A percentile compares a stretch with the other conserved stretches of the same genome.
phyloP scores from a whole-genome alignment of 2,113 vertebrate species.

The Meles meles region DNA sequence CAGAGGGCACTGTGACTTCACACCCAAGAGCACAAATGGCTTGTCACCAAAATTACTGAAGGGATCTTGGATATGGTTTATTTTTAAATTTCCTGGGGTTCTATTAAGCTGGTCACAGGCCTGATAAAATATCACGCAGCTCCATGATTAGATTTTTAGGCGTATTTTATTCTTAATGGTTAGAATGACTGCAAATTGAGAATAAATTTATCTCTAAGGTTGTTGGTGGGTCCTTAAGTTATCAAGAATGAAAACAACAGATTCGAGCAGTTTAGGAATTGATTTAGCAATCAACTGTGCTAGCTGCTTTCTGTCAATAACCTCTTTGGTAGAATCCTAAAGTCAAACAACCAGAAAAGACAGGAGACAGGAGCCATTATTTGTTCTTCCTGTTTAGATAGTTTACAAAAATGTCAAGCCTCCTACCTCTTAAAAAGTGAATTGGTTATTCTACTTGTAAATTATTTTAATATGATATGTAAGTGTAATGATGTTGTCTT shows the following conservation, averaged over 20 bases:
- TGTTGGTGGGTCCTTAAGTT: not conserved
- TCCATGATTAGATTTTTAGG: not conserved
- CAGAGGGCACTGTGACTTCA: not conserved
- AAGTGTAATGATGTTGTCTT: not conserved
- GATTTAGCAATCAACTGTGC: not conserved
- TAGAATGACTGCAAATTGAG: not conserved
- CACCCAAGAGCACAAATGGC: not conserved
- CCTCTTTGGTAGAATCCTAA: not conserved
- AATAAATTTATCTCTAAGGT: not conserved
- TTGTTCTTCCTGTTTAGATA: not conserved
- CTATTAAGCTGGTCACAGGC: not conserved
- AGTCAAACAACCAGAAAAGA: not conserved
- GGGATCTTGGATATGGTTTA: not conserved
- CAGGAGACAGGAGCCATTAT: not conserved
- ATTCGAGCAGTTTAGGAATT: not conserved
- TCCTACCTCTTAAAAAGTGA: not conserved
- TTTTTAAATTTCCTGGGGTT: not conserved
- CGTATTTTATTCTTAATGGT: not conserved
- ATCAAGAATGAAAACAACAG: not conserved
- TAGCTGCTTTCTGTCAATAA: not conserved
- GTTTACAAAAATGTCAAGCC: slow-evolving; percentile 30
- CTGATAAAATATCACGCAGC: not conserved
- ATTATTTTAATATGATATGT: not conserved
- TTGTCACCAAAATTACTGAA: not conserved
- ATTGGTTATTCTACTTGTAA: not conserved